Evolutionary conservation across 2,888 invertebrate genomes (phyloP).

Genomic region (Callosobruchus maculatus): DNA sequence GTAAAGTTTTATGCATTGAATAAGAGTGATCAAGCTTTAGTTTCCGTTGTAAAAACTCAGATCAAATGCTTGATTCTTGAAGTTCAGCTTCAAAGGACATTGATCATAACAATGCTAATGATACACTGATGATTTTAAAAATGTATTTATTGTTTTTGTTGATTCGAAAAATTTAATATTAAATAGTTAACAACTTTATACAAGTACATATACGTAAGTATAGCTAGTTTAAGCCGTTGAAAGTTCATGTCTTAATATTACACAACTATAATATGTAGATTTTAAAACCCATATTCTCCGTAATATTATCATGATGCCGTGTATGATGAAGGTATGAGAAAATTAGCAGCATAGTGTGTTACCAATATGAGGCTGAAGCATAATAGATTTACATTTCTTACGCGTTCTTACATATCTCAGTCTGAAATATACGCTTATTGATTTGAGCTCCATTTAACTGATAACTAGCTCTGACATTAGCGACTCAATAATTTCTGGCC

Average conservation of each 20-base stretch:
- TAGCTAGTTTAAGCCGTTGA: constrained; percentile 19
- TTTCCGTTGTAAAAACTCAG: no score
- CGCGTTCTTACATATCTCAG: no score
- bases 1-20: no score
- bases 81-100: no score
- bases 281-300: neutral
- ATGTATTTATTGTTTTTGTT: constrained; percentile 14
- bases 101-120: no score
- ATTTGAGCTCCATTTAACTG: no score
- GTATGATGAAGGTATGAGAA: neutral
- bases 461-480: no score
- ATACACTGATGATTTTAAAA: neutral
- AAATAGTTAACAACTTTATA: constrained; percentile 16
- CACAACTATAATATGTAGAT: neutral
- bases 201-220: constrained; percentile 5
- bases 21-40: no score
- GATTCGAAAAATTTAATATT: constrained; percentile 10
- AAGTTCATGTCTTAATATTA: constrained; percentile 20
- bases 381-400: no score
- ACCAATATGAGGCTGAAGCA: neutral
- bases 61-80: no score
- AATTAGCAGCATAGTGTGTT: neutral
- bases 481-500: no score
- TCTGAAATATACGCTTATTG: no score
- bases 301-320: neutral